A percentile compares a stretch with the other conserved stretches of the same genome.
Evolutionary conservation across 1,140 invertebrate genomes (phyloP).

Genomic region (Watersipora subatra): DNA sequence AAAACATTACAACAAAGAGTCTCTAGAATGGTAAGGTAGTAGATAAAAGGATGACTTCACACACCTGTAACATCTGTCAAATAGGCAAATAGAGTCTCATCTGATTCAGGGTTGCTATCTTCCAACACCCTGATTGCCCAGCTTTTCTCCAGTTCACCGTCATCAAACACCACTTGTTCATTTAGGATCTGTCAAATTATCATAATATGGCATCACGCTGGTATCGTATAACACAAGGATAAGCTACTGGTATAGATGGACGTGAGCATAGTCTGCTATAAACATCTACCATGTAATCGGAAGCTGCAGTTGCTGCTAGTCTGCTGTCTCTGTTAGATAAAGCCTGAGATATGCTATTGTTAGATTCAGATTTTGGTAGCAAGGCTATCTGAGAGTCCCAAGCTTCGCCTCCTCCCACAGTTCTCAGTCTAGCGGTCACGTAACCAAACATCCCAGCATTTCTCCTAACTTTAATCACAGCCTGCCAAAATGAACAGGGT

Average conservation of each 20-base stretch:
- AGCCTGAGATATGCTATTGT: slow-evolving; percentile 26
- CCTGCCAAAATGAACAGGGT: too few species aligned
- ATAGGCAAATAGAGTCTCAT: slow-evolving; percentile 28
- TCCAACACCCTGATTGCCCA: slow-evolving; percentile 22
- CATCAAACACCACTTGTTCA: slow-evolving; percentile 12
- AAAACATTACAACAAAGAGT: too few species aligned
- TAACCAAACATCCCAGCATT: slow-evolving; percentile 25
- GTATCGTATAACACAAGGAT: too few species aligned
- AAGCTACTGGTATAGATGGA: too few species aligned
- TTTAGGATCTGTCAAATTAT: not conserved
- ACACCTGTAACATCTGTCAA: slow-evolving; percentile 23
- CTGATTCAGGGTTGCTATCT: slow-evolving; percentile 24
- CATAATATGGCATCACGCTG: too few species aligned
- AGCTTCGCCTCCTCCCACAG: slow-evolving; percentile 29
- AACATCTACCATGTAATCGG: slow-evolving; percentile 21
- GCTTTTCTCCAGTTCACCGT: slow-evolving; percentile 16
- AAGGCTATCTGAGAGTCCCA: slow-evolving; percentile 16
- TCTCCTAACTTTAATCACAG: slow-evolving; percentile 20
- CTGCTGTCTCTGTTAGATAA: slow-evolving; percentile 20
- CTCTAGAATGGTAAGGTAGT: too few species aligned
- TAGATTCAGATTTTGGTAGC: slow-evolving; percentile 11
- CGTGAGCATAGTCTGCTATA: too few species aligned
- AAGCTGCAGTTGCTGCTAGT: slow-evolving; percentile 16
- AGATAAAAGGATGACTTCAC: too few species aligned
- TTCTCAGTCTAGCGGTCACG: slow-evolving; percentile 24